Conservation (phyloP, 2,113 vertebrate species). For the Zingel zingel region DNA sequence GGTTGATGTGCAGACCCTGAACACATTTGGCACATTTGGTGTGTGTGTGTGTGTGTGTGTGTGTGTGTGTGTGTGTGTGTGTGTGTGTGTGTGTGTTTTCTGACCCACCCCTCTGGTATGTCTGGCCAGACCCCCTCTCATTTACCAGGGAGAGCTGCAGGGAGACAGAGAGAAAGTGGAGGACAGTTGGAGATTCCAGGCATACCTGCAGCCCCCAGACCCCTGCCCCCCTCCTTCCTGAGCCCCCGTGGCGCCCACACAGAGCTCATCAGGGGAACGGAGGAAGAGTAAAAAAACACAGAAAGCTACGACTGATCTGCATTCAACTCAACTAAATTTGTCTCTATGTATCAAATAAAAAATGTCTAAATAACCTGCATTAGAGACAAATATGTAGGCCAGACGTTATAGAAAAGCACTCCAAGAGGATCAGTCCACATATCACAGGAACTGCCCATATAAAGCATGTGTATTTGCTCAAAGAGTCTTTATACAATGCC, state of each 20-base stretch:
- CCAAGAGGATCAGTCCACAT: neutral
- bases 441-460: neutral
- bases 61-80: conserved; percentile 25
- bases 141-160: conserved; percentile 66
- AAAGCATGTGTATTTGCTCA: neutral
- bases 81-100: conserved; percentile 37
- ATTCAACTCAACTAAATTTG: conserved; percentile 7
- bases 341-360: neutral
- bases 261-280: conserved; percentile 64
- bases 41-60: conserved; percentile 14
- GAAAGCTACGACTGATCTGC: conserved; percentile 34
- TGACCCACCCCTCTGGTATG: conserved; percentile 45
- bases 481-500: neutral
- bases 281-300: conserved; percentile 35
- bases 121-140: conserved; percentile 70
- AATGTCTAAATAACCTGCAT: neutral
- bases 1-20: conserved; percentile 60
- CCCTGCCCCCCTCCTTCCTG: conserved; percentile 62
- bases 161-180: conserved; percentile 72
- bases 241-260: conserved; percentile 68
- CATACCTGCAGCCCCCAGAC: conserved; percentile 70
- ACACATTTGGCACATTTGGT: conserved; percentile 54
- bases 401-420: neutral
- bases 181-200: conserved; percentile 78
- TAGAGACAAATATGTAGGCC: neutral